Conservation (phyloP, 1,140 invertebrate species). For the Theocolax elegans region DNA sequence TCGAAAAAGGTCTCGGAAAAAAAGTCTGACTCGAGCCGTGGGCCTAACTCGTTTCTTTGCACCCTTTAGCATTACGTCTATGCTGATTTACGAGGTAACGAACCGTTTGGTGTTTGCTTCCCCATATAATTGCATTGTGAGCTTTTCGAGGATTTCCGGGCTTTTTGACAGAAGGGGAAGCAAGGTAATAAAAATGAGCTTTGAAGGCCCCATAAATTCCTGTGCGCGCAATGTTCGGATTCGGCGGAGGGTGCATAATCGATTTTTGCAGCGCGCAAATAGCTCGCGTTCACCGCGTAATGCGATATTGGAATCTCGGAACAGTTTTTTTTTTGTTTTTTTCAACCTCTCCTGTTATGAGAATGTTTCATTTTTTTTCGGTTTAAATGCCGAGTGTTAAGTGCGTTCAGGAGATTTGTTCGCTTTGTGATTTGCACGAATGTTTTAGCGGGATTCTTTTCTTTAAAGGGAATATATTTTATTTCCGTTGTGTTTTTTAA, state of each 20-base stretch:
- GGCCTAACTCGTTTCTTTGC: too few relatives aligned
- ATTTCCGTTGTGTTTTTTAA: too few relatives aligned
- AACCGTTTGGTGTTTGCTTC: slow-evolving; percentile 33
- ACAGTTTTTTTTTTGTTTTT: slow-evolving; percentile 13
- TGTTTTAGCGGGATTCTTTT: too few relatives aligned
- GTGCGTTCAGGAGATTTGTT: too few relatives aligned
- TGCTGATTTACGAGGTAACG: slow-evolving; percentile 34
- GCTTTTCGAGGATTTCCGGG: neutral
- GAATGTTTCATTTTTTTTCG: too few relatives aligned
- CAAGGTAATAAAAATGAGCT: slow-evolving; percentile 3
- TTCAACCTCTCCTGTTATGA: too few relatives aligned
- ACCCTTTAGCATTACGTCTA: slow-evolving; percentile 41
- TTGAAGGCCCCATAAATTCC: slow-evolving; percentile 37
- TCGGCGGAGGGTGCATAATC: slow-evolving; percentile 34
- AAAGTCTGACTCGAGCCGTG: slow-evolving; percentile 32
- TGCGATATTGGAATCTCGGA: slow-evolving; percentile 33
- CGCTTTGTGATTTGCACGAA: too few relatives aligned
- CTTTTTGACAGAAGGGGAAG: slow-evolving; percentile 36
- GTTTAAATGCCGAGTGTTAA: too few relatives aligned
- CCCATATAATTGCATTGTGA: neutral
- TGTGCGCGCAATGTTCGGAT: slow-evolving; percentile 22
- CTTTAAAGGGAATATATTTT: too few relatives aligned
- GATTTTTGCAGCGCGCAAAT: slow-evolving; percentile 27
- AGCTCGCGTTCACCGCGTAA: slow-evolving; percentile 26
- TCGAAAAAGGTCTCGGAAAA: slow-evolving; percentile 33